Evolutionary conservation across 2,888 invertebrate species (phyloP).

Genomic region (Himalopsyche anomala): DNA sequence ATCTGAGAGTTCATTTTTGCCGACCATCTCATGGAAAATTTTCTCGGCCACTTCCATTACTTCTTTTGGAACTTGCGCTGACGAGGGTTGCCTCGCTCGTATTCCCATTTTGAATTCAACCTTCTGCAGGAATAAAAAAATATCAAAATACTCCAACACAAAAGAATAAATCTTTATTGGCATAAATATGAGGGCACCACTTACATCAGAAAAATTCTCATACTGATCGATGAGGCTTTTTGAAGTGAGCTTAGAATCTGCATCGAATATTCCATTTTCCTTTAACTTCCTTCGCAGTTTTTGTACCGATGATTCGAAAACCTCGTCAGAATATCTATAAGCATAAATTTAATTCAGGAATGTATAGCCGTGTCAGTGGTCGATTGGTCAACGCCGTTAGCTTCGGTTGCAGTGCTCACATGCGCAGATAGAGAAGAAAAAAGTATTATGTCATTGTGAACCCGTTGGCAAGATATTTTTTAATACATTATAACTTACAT

Average conservation of each 20-base stretch:
- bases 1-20: slow-evolving; percentile 24
- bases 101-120: background rate
- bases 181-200: background rate
- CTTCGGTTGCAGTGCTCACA: too few relatives aligned
- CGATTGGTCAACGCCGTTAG: too few relatives aligned
- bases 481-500: too few relatives aligned
- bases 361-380: too few relatives aligned
- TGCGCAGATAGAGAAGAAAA: too few relatives aligned
- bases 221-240: slow-evolving; percentile 29
- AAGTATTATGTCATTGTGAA: too few relatives aligned
- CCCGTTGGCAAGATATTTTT: too few relatives aligned
- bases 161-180: background rate
- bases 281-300: slow-evolving; percentile 51
- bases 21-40: background rate
- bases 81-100: slow-evolving; percentile 3
- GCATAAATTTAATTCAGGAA: too few relatives aligned
- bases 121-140: background rate
- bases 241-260: background rate
- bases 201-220: slow-evolving; percentile 1
- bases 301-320: slow-evolving; percentile 48
- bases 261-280: slow-evolving; percentile 37
- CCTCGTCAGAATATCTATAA: too few relatives aligned
- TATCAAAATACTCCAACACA: background rate
- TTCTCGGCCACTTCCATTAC: slow-evolving; percentile 11
- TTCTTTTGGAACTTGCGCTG: background rate